phyloP scores from a whole-genome alignment of 2,888 invertebrate genomes.

The Mactromeris polynyma region DNA sequence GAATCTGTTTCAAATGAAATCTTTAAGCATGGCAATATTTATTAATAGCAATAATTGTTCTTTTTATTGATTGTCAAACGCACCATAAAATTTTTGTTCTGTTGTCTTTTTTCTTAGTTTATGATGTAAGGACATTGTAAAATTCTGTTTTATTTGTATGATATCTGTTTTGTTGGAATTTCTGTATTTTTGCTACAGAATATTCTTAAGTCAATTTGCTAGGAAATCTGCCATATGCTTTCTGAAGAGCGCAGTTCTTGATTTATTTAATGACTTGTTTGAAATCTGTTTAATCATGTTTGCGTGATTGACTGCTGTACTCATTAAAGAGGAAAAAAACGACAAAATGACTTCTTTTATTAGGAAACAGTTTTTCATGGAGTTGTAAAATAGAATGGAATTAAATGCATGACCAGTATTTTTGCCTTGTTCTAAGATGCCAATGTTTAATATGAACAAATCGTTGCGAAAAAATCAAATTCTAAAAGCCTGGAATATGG shows the following conservation, averaged over 20 bases:
- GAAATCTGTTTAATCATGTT: neutral
- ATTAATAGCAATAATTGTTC: neutral
- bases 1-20: neutral
- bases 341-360: neutral
- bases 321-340: neutral
- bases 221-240: neutral
- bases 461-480: neutral
- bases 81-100: neutral
- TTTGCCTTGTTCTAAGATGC: neutral
- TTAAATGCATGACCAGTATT: neutral
- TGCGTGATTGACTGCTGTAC: neutral
- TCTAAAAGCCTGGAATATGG: neutral
- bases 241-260: neutral
- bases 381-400: conserved; percentile 6
- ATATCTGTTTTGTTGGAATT: neutral
- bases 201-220: neutral
- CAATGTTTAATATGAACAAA: neutral
- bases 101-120: neutral
- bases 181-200: neutral
- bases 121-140: neutral
- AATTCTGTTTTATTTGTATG: neutral
- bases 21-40: neutral
- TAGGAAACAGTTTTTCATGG: neutral
- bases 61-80: neutral
- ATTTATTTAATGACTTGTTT: neutral